Evolutionary conservation across 2,888 invertebrate species (phyloP).

Genomic region (Megamerina dolium): DNA sequence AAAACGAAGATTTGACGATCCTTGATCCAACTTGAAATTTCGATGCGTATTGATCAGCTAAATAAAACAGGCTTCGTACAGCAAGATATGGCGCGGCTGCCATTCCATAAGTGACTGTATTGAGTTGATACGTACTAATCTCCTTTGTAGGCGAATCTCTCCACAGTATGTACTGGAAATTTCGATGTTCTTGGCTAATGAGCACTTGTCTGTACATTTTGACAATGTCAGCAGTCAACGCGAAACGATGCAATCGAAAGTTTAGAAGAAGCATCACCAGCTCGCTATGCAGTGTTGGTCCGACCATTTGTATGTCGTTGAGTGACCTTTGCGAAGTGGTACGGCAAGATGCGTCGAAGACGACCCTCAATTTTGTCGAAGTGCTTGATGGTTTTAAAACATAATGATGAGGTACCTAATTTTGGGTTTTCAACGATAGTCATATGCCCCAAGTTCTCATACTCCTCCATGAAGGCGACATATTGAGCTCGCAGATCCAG

Average conservation of each 20-base stretch:
- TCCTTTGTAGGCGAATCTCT: constrained; percentile 7
- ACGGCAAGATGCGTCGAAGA: not conserved
- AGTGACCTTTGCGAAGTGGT: not conserved
- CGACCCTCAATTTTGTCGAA: not conserved
- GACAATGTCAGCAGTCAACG: no score
- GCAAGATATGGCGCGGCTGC: constrained; percentile 3
- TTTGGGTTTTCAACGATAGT: not conserved
- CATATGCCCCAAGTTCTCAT: constrained; percentile 13
- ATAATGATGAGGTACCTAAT: no score
- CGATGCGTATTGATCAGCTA: constrained; percentile 13
- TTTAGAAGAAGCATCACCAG: no score
- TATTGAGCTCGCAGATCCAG: constrained; percentile 12
- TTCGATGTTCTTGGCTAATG: not conserved
- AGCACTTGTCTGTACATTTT: constrained; percentile 16
- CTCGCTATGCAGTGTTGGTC: constrained; percentile 18
- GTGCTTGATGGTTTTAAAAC: not conserved
- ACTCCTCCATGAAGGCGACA: constrained; percentile 14
- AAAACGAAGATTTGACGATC: constrained; percentile 9
- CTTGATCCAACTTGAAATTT: constrained; percentile 12
- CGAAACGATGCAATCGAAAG: no score
- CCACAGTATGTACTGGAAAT: constrained; percentile 13
- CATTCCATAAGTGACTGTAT: constrained; percentile 1
- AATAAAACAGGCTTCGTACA: constrained; percentile 5
- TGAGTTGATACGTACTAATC: constrained; percentile 2
- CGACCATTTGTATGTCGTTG: constrained; percentile 10